phyloP scores from a whole-genome alignment of 2,888 invertebrate species.

The Steinernema carpocapsae region DNA sequence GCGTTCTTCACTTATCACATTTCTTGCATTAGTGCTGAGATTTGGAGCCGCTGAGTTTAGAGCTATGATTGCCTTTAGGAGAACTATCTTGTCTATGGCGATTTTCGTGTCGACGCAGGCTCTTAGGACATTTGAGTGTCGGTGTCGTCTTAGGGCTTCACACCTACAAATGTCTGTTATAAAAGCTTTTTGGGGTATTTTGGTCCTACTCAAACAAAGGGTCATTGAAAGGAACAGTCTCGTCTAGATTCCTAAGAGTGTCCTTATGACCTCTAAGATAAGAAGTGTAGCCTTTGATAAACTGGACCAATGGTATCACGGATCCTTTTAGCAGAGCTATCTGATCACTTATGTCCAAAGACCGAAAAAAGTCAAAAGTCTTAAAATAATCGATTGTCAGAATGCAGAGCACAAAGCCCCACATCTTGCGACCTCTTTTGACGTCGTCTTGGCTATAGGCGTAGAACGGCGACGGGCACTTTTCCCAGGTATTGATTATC shows the following conservation, averaged over 20 bases:
- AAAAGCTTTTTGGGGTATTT: background rate
- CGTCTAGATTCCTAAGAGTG: background rate
- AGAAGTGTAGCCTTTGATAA: background rate
- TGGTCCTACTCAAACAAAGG: background rate
- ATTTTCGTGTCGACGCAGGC: background rate
- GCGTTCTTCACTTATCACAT: constrained; percentile 31
- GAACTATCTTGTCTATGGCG: constrained; percentile 8
- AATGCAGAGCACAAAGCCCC: background rate
- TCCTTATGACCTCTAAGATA: background rate
- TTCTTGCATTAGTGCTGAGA: background rate
- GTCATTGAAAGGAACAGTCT: background rate
- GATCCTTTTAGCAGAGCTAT: background rate
- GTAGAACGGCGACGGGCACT: background rate
- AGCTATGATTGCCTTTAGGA: background rate
- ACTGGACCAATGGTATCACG: background rate
- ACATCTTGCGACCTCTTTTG: background rate
- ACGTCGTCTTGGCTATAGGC: background rate
- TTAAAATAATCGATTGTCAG: background rate
- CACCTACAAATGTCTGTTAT: background rate
- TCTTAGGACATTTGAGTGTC: background rate
- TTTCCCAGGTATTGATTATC: background rate
- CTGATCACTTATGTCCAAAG: background rate
- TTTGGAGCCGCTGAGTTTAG: constrained; percentile 19
- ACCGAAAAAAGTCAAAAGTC: background rate
- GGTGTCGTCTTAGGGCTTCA: background rate